These are phyloP conservation scores for Plutella xylostella DNA, from an alignment of 2,888 invertebrate species.

Conservation along the genomic window DNA sequence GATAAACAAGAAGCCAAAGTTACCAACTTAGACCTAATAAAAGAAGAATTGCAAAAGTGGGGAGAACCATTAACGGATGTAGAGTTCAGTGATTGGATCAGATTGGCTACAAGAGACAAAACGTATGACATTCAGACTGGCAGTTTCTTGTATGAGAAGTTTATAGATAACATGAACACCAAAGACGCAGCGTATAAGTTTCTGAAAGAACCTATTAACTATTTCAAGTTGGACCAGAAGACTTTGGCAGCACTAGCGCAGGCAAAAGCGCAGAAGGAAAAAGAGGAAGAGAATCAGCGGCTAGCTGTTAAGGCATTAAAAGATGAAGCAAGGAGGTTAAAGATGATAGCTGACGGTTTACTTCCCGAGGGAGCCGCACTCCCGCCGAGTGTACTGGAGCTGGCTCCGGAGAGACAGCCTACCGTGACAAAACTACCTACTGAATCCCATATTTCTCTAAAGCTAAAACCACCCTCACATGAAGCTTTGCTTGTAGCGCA, in stretches of 20 bases:
- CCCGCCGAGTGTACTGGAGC: too few relatives aligned
- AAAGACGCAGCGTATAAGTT: constrained; percentile 36
- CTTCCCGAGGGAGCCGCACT: constrained; percentile 24
- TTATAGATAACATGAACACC: constrained; percentile 54
- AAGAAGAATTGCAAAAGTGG: constrained; percentile 45
- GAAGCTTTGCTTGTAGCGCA: too few relatives aligned
- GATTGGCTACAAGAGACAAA: constrained; percentile 43
- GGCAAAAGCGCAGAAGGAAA: constrained; percentile 48
- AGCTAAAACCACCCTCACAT: too few relatives aligned
- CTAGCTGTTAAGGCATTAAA: constrained; percentile 40
- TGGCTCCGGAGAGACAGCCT: too few relatives aligned
- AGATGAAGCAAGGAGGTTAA: constrained; percentile 46
- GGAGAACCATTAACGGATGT: constrained; percentile 48
- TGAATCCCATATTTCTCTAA: background rate
- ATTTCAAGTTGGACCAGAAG: constrained; percentile 57
- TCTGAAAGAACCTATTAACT: constrained; percentile 52
- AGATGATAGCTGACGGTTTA: constrained; percentile 47
- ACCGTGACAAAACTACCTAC: background rate
- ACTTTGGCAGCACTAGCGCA: constrained; percentile 52
- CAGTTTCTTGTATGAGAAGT: constrained; percentile 39
- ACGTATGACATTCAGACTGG: constrained; percentile 34
- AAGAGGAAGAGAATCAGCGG: constrained; percentile 37
- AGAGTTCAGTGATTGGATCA: constrained; percentile 48
- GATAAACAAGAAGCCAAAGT: constrained; percentile 47
- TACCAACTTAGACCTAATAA: constrained; percentile 37